Conservation (phyloP, 2,797 vertebrate genomes). For the Mormyrus proboscirostris region DNA sequence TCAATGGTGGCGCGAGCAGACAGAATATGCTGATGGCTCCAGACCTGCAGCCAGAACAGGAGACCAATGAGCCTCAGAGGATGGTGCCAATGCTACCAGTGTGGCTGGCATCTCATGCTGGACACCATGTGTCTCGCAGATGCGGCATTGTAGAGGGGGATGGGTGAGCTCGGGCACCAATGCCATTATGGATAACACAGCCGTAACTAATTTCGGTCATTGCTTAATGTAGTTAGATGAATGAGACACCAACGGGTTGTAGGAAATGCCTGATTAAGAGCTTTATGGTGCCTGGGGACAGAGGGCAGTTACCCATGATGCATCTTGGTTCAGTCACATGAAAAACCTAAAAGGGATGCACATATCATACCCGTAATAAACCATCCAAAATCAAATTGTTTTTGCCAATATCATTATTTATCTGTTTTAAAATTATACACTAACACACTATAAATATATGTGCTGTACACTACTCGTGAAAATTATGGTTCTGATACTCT, state of each 20-base stretch:
- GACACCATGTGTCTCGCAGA: neutral
- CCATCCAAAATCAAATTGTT: neutral
- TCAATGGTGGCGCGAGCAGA: neutral
- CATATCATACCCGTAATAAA: neutral
- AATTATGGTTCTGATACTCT: neutral
- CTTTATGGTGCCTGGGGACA: neutral
- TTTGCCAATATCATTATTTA: neutral
- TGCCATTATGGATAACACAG: neutral
- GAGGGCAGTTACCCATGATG: neutral
- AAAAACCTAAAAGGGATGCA: neutral
- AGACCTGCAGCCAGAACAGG: neutral
- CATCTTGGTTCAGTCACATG: neutral
- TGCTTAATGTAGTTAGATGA: neutral
- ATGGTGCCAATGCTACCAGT: neutral
- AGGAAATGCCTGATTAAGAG: neutral
- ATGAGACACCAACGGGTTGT: neutral
- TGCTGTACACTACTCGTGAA: neutral
- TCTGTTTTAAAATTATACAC: neutral
- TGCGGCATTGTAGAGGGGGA: neutral
- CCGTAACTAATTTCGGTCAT: neutral
- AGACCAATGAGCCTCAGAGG: neutral
- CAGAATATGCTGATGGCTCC: neutral
- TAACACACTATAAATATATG: neutral
- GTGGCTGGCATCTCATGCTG: neutral
- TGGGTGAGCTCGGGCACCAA: neutral